Evolutionary conservation across 2,888 invertebrate genomes (phyloP), one percentile per base, ranked within the genome.

Genomic region (Platycnemis pennipes): DNA sequence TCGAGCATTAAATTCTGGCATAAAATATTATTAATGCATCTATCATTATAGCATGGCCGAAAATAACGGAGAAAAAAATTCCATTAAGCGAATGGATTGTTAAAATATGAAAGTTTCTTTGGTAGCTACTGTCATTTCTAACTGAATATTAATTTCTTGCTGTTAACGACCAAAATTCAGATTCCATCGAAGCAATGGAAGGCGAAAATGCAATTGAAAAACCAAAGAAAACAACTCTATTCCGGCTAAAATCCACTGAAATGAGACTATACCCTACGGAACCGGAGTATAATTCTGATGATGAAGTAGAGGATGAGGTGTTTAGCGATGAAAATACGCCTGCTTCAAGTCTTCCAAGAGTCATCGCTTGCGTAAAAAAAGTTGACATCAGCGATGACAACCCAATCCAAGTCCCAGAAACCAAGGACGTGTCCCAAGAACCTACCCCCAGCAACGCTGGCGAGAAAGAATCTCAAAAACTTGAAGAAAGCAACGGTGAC

Each of bases 161-260:
- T n/a, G n/a, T n/a, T n/a, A n/a, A n/a, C n/a, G n/a, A n/a, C n/a
- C n/a, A n/a, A n/a, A n/a, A n/a, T n/a, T n/a, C 49, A 49, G 5
- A n/a, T 63, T 44, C 44, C 45, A 22, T n/a, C 44, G 91, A 26
- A 0, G 8, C 44, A 22, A 63, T 91, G 91, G 91, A 91, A 37
- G 13, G n/a, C 8, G 45, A 91, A 0, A 26, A n/a, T 7, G 77
- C 2, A 77, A 94, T 94, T 19, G 95, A 95, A 87, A 94, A 94
- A 42, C 95, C 95, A 5, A 94, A 95, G 3, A 85, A 44, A 19
- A 94, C 95, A 56, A 95, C 95, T 2, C 94, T 95, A 85, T 95
- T 95, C 63, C 94, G 95, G 0, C 95, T 95, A 85, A 94, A 95
- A 7, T 95, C 95, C 19, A 87, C 95, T 3, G 95, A 95, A 88